Base-by-base conservation (phyloP, 2,888 invertebrate genomes). In the Folsomia manolachei region DNA sequence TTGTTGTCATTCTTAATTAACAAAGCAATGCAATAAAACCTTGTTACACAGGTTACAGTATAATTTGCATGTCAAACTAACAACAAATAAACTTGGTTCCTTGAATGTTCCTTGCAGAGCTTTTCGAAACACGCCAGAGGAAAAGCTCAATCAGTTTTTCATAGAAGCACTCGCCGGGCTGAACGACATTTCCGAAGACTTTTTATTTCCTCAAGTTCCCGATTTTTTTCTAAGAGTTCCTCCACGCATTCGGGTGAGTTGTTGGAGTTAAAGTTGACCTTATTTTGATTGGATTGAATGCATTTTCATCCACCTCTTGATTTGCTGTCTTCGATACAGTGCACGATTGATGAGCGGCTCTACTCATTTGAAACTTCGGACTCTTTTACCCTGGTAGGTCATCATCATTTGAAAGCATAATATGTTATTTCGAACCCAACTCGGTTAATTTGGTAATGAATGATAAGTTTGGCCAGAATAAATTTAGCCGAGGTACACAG, bases 321-420 rank as follows among this genome's bases (percentile, higher is more conserved):
- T 14, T 25, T 56, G 23, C 4, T 61, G 60, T 56, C 27, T 18
- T n/a, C 24, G 14, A 70, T 71, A 23, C 66, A 78, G 78, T 73
- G 71, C 70, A 70, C 67, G 0, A 71, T 78, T 26, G 78, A 78
- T 70, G 78, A 78, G 56, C 69, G 73, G 2, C 70, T 78, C 14
- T 78, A 78, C 65, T 69, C 73, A 0, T 76, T 78, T 63, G 78
- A 78, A 75, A 75, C 78, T 1, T 76, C 78, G 9, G 76, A 76
- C 62, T 69, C 71, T 0, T 56, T 73, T 21, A 27, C 65, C 11
- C 23, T 69, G 14, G 68, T 63, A 51, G 53, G 65, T 68, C 19
- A 60, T 23, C 27, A 14, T 27, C 26, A 56, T 2, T 56, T 56
- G 23, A n/a, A n/a, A n/a, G n/a, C n/a, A n/a, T n/a, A 67, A 67